phyloP scores from a whole-genome alignment of 2,797 vertebrate genomes.

The Streptopelia turtur region DNA sequence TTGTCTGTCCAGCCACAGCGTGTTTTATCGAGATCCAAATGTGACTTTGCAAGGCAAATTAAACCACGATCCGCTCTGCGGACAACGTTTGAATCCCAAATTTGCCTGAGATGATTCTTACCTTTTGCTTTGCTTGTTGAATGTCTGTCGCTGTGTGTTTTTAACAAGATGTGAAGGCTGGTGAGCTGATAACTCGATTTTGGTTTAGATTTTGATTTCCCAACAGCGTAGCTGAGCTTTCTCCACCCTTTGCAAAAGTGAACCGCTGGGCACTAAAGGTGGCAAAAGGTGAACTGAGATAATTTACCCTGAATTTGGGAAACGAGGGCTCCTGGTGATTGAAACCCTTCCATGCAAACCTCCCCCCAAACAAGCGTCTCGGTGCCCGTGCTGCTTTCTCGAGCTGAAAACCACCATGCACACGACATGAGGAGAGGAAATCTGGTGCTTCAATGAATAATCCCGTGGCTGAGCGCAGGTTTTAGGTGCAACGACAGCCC shows the following conservation, averaged over 20 bases:
- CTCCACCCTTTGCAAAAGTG: not conserved
- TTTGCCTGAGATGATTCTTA: not conserved
- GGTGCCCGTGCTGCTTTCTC: not conserved
- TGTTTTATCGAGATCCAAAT: not conserved
- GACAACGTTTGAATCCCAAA: not conserved
- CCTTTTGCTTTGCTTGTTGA: not conserved
- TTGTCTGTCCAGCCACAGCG: not conserved
- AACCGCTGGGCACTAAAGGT: not conserved
- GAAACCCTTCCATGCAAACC: no score
- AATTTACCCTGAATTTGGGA: not conserved
- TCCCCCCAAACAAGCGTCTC: not conserved
- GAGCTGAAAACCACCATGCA: not conserved
- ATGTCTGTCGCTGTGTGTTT: not conserved
- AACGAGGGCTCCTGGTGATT: not conserved
- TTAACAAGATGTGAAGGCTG: not conserved
- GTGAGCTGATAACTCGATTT: fast-evolving
- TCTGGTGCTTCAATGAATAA: not conserved
- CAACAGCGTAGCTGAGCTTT: not conserved
- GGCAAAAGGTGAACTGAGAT: not conserved
- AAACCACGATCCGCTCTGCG: not conserved
- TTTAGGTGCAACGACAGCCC: not conserved
- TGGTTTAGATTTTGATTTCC: not conserved
- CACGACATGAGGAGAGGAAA: not conserved
- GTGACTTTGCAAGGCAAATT: not conserved
- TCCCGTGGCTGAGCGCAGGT: not conserved